phyloP scores from a whole-genome alignment of 2,797 vertebrate genomes.

The Rhynchonycteris naso region DNA sequence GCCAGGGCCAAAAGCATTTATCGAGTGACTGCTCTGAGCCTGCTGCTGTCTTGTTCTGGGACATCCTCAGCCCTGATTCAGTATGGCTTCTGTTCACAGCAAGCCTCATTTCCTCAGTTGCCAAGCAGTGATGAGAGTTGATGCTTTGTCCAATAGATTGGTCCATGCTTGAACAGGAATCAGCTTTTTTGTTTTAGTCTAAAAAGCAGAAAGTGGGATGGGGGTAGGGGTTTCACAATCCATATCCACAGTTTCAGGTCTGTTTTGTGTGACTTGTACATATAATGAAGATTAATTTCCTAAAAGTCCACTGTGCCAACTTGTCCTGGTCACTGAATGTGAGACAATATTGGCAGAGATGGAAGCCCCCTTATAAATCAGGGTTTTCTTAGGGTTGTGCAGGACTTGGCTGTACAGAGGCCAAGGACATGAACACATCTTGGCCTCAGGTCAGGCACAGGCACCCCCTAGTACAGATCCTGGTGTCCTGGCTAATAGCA shows the following conservation, averaged over 20 bases:
- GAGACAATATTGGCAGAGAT: background rate
- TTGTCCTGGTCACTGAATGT: background rate
- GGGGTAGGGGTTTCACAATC: background rate
- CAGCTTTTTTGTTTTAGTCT: background rate
- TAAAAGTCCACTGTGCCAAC: background rate
- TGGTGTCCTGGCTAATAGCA: background rate
- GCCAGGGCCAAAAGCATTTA: background rate
- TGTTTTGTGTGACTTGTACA: conserved; percentile 22
- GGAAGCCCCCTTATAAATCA: background rate
- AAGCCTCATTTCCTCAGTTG: background rate
- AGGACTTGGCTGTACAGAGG: background rate
- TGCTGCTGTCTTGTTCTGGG: background rate
- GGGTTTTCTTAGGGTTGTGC: background rate
- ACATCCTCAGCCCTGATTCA: background rate
- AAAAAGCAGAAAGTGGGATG: background rate
- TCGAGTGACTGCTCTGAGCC: background rate
- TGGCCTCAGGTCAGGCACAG: background rate
- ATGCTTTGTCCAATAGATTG: background rate
- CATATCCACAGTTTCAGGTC: background rate
- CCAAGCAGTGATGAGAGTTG: background rate
- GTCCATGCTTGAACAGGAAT: background rate
- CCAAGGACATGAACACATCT: background rate
- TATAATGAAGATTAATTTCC: background rate
- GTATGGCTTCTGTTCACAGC: background rate
- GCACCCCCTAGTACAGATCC: background rate